A percentile compares a stretch with the other conserved stretches of the same genome.
phyloP scores from a whole-genome alignment of 2,888 invertebrate species.

The Pseudanteris insignis region DNA sequence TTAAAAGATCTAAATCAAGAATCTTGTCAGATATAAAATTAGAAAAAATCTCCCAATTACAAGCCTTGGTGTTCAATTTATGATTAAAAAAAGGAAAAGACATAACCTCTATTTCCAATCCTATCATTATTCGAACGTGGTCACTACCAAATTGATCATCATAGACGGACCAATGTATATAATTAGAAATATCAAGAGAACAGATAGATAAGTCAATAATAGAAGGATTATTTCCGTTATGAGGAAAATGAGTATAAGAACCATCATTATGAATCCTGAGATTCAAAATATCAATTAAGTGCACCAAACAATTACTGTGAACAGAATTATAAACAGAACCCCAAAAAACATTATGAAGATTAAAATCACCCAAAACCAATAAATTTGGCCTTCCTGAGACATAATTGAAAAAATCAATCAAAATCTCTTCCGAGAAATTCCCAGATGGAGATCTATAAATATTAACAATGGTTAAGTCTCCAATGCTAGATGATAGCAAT shows the following conservation, averaged over 20 bases:
- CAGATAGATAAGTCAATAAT: conserved; percentile 1
- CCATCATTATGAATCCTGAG: conserved; percentile 3
- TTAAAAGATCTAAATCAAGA: background rate
- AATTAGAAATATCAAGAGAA: background rate
- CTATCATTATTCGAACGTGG: background rate
- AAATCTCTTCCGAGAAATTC: background rate
- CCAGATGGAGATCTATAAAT: conserved; percentile 2
- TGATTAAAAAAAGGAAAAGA: background rate
- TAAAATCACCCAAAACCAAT: conserved; percentile 21
- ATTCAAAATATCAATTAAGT: background rate
- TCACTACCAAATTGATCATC: conserved; percentile 1
- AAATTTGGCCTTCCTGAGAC: background rate
- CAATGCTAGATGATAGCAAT: background rate
- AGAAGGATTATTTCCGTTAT: conserved; percentile 5
- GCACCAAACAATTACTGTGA: conserved; percentile 1
- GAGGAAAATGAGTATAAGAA: conserved; percentile 2
- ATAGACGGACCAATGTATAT: background rate
- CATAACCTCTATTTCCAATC: background rate
- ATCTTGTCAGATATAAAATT: background rate
- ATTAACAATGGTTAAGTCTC: background rate
- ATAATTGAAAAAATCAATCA: background rate
- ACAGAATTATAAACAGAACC: conserved; percentile 4
- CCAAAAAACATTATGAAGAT: conserved; percentile 17
- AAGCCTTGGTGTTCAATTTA: background rate
- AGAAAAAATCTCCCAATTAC: background rate